Evolutionary conservation across 2,797 vertebrate genomes (phyloP).

Genomic region (Malurus leucopterus): DNA sequence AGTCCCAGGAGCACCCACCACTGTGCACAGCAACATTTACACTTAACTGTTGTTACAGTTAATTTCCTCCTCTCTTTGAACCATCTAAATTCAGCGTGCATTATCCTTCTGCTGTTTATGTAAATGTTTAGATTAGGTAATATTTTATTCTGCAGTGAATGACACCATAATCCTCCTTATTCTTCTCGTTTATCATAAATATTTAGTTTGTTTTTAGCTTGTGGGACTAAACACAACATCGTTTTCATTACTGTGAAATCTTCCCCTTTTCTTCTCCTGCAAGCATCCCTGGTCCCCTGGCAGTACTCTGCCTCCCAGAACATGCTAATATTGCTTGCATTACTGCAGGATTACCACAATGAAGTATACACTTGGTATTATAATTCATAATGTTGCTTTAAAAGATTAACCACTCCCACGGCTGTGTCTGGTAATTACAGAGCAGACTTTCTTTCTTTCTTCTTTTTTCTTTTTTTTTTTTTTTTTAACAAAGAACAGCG

Average conservation of each 20-base stretch:
- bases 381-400: slow-evolving; percentile 73
- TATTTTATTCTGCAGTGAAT: slow-evolving; percentile 61
- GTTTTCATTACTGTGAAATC: slow-evolving; percentile 58
- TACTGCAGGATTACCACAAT: slow-evolving; percentile 65
- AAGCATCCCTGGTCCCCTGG: slow-evolving; percentile 58
- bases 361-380: slow-evolving; percentile 70
- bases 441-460: slow-evolving; percentile 9
- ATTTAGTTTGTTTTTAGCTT: slow-evolving; percentile 68
- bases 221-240: slow-evolving; percentile 62
- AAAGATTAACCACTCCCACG: slow-evolving; percentile 71
- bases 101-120: slow-evolving; percentile 54
- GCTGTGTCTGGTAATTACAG: slow-evolving; percentile 61
- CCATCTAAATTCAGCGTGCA: slow-evolving; percentile 33
- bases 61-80: slow-evolving; percentile 45
- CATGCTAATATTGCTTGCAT: slow-evolving; percentile 69
- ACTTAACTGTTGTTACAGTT: neutral
- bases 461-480: neutral
- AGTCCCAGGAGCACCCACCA: neutral
- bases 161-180: slow-evolving; percentile 62
- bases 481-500: slow-evolving; percentile 19
- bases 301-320: slow-evolving; percentile 60
- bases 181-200: slow-evolving; percentile 63
- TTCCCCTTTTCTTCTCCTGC: slow-evolving; percentile 60
- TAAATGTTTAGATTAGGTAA: slow-evolving; percentile 65
- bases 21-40: neutral